These are phyloP conservation scores for Drosophila santomea DNA, from an alignment of 1,140 invertebrate genomes.

Conservation along the genomic window DNA sequence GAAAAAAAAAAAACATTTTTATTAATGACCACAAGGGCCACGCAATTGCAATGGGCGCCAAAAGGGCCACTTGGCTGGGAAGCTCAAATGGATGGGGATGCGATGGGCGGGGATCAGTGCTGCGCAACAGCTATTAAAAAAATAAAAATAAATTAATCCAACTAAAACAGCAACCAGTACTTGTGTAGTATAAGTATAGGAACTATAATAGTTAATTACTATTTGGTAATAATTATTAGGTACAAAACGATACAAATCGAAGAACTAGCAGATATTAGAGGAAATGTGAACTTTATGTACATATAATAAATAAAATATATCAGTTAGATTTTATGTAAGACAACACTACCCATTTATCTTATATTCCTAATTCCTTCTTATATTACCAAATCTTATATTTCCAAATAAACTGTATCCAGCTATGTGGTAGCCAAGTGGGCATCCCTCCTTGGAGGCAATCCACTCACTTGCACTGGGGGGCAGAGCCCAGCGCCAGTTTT, in stretches of 20 bases:
- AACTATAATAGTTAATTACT: too few relatives aligned
- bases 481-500: conserved; percentile 68
- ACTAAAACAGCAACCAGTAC: too few relatives aligned
- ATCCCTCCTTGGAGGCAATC: conserved; percentile 4
- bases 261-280: too few relatives aligned
- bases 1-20: conserved; percentile 64
- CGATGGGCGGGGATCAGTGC: conserved; percentile 16
- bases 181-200: too few relatives aligned
- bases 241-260: too few relatives aligned
- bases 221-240: too few relatives aligned
- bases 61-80: conserved; percentile 71
- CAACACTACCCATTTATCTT: too few relatives aligned
- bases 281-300: too few relatives aligned
- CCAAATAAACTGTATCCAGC: background rate
- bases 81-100: background rate
- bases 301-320: too few relatives aligned
- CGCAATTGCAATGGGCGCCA: conserved; percentile 82
- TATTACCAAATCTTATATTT: too few relatives aligned
- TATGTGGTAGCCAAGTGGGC: conserved; percentile 4
- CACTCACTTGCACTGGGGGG: conserved; percentile 32
- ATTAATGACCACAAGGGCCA: conserved; percentile 74
- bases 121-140: conserved; percentile 12
- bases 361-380: too few relatives aligned
- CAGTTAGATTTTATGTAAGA: too few relatives aligned
- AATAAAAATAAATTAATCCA: background rate